Base-by-base conservation (phyloP, 2,113 vertebrate species). In the Ceyx cyanopectus region DNA sequence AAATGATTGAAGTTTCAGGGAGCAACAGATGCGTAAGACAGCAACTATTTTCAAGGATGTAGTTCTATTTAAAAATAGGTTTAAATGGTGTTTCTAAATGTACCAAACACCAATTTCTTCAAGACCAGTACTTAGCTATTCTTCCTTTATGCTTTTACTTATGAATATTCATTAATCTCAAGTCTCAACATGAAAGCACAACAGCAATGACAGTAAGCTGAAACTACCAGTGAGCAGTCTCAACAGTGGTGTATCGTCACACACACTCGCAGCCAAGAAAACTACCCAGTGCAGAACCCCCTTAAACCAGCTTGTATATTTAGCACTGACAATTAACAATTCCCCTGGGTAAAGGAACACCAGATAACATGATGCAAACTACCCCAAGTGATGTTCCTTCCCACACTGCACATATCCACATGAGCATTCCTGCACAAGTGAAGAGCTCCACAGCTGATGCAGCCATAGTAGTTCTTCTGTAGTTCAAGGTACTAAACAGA, bases 201-300 rank as follows among this genome's bases (percentile, higher is more conserved):
- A 6, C 0, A 74, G 29, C 48, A 67, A 54, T 13, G 30, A 13
- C 20, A 68, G 41, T 6, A 66, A 67, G 30, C 80, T 84, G 23
- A 62, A 68, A 51, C 61, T 51, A 62, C 14, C 48, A 23, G 10
- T 5, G 29, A 85, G 24, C 24, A 74, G 43, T 40, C 60, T 78
- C 12, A 27, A 53, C 46, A 57, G 18, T 69, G 56, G 26, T 0
- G 0, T 8, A 46, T 26, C 37, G 41, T 26, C 37, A 8, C 3
- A 32, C 8, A 53, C 12, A 46, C 18, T 8, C 14, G 18, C 24
- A 66, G 76, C 40, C 65, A 60, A 43, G 7, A 43, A 70, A 69
- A 41, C 12, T 48, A 85, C 21, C 14, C 45, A 43, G 63, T 58
- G 62, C n/a, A 75, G 45, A 75, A 65, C 29, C 60, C 15, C 75